Base-by-base conservation (phyloP, 2,888 invertebrate genomes). In the Falcaria lacertinaria region DNA sequence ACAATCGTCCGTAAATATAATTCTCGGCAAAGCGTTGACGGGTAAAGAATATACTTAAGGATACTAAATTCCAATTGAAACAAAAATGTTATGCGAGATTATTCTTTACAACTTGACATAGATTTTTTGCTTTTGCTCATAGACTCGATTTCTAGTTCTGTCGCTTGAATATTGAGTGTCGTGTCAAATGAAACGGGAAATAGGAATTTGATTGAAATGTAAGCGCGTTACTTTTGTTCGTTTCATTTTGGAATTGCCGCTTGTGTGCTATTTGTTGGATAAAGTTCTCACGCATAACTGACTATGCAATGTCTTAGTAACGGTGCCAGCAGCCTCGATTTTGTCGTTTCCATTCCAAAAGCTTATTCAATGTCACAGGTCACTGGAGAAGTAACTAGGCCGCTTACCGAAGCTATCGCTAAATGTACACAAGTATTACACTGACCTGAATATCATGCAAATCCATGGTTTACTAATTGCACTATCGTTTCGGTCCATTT, bases 331-430 rank as follows among this genome's bases (percentile, higher is more conserved):
- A 69, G 63, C 71, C 71, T 61, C 67, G 61, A 65, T 68, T 66
- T 61, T 65, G 60, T 61, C 2, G 7, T 19, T 62, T 64, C 54
- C 68, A 63, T 66, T 69, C 61, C 57, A 57, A 65, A 69, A 68
- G 65, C 51, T 60, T 60, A 51, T 47, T 45, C 60, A 72, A 74
- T 75, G 69, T 67, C 75, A 69, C 52, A 71, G 74, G 72, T 77
- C 67, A 68, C 47, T 47, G 44, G 44, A 41, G 50, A 39, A 50
- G 49, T 60, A 62, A 64, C 58, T 55, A 48, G 60, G 64, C 52
- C 63, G 48, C 58, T 25, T 54, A 48, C 55, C 64, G 35, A 54
- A 40, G 42, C 44, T 41, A 15, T 41, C 36, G 40, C 36, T 47
- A 37, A 16, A 14, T 32, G 28, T 19, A 37, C 34, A 60, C 63